Evolutionary conservation across 2,888 invertebrate genomes (phyloP).

Genomic region (Lissonota sp.): DNA sequence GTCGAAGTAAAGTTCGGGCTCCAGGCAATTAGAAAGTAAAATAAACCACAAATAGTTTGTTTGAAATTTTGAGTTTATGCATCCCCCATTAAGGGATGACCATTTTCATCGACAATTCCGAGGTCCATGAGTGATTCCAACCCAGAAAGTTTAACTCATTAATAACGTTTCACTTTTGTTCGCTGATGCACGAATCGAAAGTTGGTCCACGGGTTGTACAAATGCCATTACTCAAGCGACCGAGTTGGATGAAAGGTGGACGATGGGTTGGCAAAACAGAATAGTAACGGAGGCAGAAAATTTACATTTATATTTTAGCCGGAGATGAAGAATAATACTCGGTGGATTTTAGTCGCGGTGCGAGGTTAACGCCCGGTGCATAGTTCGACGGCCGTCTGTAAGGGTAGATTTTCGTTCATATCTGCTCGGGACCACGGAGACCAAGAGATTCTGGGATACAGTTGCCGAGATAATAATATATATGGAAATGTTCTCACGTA

Average conservation of each 20-base stretch:
- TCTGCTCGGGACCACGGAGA: conserved; percentile 27
- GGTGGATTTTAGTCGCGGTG: conserved; percentile 50
- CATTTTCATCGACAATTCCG: too few species aligned
- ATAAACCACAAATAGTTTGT: too few species aligned
- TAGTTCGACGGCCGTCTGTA: conserved; percentile 41
- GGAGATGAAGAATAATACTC: conserved; percentile 64
- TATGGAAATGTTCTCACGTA: conserved; percentile 71
- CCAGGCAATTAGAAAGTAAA: too few species aligned
- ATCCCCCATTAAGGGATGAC: too few species aligned
- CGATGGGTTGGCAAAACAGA: neutral
- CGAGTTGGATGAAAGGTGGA: conserved; percentile 51
- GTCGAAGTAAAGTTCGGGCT: too few species aligned
- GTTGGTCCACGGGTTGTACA: neutral
- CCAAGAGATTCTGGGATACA: conserved; percentile 44
- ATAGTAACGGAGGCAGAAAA: conserved; percentile 48
- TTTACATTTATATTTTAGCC: conserved; percentile 71
- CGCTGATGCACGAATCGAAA: too few species aligned
- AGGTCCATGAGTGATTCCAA: too few species aligned
- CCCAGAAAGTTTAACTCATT: too few species aligned
- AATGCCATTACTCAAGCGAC: conserved; percentile 69
- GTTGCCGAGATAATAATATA: conserved; percentile 70
- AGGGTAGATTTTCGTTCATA: conserved; percentile 39
- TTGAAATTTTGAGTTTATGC: too few species aligned
- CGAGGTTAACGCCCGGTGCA: conserved; percentile 30
- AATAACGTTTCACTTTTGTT: too few species aligned